These are phyloP conservation scores for Hypomesus transpacificus DNA, from an alignment of 2,113 vertebrate species.

Conservation along the genomic window DNA sequence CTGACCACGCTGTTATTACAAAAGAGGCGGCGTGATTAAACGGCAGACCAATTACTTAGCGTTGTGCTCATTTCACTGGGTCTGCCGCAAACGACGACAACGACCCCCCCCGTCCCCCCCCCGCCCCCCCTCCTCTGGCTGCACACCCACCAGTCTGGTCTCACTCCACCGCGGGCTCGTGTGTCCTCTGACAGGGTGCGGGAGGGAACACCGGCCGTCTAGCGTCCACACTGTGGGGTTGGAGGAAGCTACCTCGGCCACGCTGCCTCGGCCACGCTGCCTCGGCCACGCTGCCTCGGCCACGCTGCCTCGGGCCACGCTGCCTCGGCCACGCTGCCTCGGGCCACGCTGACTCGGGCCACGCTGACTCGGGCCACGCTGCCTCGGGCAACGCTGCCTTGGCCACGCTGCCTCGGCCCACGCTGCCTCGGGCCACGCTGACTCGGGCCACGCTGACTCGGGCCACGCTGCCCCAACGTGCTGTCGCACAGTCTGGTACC, in stretches of 20 bases:
- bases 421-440: no score
- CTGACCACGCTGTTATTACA: no score
- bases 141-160: no score
- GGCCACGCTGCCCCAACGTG: constrained; percentile 26
- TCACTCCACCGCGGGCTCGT: background rate
- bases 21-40: no score
- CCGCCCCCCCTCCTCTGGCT: no score
- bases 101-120: no score
- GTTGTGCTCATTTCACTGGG: no score
- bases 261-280: background rate
- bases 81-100: no score
- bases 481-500: constrained; percentile 1
- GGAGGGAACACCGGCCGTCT: constrained; percentile 27
- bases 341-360: background rate
- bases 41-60: no score
- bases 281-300: no score
- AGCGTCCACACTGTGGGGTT: constrained; percentile 34
- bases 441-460: background rate
- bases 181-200: background rate
- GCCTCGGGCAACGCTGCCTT: constrained; percentile 9
- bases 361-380: background rate
- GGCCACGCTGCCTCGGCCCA: background rate
- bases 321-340: background rate
- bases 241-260: constrained; percentile 15
- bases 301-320: constrained; percentile 9